Evolutionary conservation across 2,113 vertebrate species (phyloP).

Genomic region (Copsychus sechellarum): DNA sequence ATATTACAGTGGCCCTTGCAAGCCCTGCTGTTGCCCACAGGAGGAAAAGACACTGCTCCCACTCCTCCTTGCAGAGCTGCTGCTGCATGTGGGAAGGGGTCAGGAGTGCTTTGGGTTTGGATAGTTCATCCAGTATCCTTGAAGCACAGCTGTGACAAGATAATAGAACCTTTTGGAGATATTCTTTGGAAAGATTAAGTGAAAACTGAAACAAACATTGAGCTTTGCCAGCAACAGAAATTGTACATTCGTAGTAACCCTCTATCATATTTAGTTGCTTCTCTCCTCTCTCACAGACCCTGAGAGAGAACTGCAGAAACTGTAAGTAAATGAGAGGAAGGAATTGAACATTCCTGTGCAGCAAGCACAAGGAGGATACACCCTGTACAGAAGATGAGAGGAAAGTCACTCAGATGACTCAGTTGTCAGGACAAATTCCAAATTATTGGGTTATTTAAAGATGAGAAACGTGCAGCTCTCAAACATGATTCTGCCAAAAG

Average conservation of each 20-base stretch:
- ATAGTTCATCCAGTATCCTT: background rate
- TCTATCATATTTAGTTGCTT: background rate
- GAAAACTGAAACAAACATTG: background rate
- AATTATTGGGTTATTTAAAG: background rate
- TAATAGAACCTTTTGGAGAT: background rate
- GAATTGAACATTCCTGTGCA: background rate
- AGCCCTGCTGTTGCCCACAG: background rate
- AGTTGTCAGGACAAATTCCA: background rate
- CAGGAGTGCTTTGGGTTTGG: background rate
- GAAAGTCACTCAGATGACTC: background rate
- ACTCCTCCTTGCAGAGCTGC: background rate
- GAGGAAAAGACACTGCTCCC: background rate
- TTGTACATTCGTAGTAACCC: background rate
- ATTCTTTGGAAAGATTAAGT: background rate
- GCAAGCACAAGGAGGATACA: background rate
- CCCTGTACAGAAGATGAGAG: background rate
- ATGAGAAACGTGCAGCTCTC: background rate
- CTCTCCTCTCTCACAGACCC: background rate
- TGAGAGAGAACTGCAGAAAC: background rate
- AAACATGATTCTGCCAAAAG: background rate
- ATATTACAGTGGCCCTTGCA: background rate
- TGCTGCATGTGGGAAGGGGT: background rate
- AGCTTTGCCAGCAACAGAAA: background rate
- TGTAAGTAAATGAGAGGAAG: background rate
- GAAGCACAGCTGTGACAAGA: background rate